These are phyloP conservation scores for Agrypnus murinus DNA, from an alignment of 2,888 invertebrate species.

Conservation along the genomic window DNA sequence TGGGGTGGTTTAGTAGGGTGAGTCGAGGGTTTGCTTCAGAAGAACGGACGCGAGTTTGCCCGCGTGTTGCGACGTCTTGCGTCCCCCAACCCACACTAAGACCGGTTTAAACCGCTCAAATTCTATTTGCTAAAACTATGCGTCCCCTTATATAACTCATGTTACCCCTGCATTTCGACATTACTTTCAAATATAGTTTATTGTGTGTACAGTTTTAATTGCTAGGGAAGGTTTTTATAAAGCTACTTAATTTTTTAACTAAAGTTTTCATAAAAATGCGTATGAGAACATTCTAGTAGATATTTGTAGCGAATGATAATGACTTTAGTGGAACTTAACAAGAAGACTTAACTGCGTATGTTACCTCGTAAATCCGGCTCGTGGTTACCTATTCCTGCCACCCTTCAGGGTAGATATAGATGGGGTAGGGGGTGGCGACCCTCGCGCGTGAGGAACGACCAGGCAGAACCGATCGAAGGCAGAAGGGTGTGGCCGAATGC, in stretches of 20 bases:
- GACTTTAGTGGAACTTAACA: constrained; percentile 34
- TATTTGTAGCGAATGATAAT: constrained; percentile 28
- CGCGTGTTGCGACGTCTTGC: constrained; percentile 60
- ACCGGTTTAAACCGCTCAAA: constrained; percentile 50
- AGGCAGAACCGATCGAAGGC: constrained; percentile 71
- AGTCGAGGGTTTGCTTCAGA: constrained; percentile 56
- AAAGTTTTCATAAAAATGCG: too few relatives aligned
- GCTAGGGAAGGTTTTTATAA: too few relatives aligned
- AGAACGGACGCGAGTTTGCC: constrained; percentile 59
- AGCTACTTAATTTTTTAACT: too few relatives aligned
- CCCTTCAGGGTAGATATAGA: constrained; percentile 60
- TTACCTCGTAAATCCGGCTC: constrained; percentile 58
- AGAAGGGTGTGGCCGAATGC: constrained; percentile 69
- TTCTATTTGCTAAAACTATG: constrained; percentile 31
- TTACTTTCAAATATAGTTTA: too few relatives aligned
- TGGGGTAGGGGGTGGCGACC: constrained; percentile 64
- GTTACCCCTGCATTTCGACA: neutral
- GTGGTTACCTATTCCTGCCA: constrained; percentile 63
- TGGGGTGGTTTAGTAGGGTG: constrained; percentile 51
- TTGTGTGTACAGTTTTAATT: too few relatives aligned
- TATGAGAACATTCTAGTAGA: neutral
- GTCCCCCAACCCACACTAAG: constrained; percentile 52
- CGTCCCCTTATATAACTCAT: constrained; percentile 2
- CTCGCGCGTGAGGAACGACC: constrained; percentile 70
- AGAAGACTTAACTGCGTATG: constrained; percentile 44